These are phyloP conservation scores for Noctilio leporinus DNA, from an alignment of 2,113 vertebrate species.

Conservation along the genomic window DNA sequence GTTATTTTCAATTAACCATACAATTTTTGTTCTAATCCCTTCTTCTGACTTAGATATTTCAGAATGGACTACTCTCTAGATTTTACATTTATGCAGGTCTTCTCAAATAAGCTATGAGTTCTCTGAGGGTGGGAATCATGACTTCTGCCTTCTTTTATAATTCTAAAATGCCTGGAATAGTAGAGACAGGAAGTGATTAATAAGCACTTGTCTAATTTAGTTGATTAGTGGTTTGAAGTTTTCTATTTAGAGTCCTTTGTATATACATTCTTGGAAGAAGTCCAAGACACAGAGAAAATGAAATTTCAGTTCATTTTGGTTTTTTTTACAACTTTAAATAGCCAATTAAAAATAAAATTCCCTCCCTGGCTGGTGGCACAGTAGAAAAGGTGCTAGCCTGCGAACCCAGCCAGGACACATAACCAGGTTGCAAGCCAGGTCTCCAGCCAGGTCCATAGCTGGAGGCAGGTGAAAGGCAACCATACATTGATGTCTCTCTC, in stretches of 20 bases:
- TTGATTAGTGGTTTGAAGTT: not conserved
- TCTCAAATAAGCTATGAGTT: not conserved
- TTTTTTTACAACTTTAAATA: slow-evolving; percentile 23
- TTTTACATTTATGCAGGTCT: not conserved
- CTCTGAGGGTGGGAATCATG: not conserved
- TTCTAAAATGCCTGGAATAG: not conserved
- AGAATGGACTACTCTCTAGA: not conserved
- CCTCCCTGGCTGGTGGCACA: too few relatives aligned
- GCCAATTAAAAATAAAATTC: slow-evolving; percentile 18
- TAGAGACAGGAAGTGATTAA: not conserved
- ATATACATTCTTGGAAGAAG: slow-evolving; percentile 19
- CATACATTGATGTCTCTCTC: too few relatives aligned
- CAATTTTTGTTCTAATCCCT: not conserved
- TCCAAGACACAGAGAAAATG: not conserved
- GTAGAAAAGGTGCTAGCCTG: too few relatives aligned
- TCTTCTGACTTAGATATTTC: not conserved
- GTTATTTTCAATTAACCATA: not conserved
- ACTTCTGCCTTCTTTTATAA: not conserved
- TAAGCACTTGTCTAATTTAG: not conserved
- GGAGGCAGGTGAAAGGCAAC: too few relatives aligned
- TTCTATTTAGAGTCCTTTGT: not conserved
- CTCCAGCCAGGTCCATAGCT: too few relatives aligned
- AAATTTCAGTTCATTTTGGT: not conserved
- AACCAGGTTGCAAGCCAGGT: too few relatives aligned
- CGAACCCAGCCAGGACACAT: too few relatives aligned